Conservation (phyloP, 2,888 invertebrate species). For the Hemaris fuciformis region DNA sequence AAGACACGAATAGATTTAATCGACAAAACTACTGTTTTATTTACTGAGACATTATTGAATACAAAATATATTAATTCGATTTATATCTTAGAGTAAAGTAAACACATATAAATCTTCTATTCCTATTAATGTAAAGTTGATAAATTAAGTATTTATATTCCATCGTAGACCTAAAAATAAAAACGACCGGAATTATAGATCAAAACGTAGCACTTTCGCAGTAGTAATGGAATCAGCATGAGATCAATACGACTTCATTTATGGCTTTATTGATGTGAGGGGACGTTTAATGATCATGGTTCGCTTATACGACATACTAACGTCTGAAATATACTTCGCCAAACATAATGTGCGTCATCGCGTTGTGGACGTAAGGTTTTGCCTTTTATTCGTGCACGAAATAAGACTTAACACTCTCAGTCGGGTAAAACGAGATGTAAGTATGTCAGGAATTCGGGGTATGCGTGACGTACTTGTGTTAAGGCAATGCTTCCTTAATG, state of each 20-base stretch:
- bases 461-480: not conserved
- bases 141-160: not conserved
- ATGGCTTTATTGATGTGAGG: not conserved
- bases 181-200: not conserved
- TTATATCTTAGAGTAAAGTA: too few species aligned
- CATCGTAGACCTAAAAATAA: not conserved
- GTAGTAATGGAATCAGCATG: not conserved
- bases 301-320: not conserved
- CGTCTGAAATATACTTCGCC: not conserved
- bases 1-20: not conserved
- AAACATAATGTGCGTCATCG: not conserved
- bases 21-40: not conserved
- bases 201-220: not conserved
- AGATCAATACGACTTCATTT: not conserved
- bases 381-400: not conserved
- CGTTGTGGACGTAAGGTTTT: too few species aligned
- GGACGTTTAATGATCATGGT: not conserved
- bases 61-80: too few species aligned
- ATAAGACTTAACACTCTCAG: not conserved
- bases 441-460: not conserved
- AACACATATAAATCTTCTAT: too few species aligned
- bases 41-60: not conserved
- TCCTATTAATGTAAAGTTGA: not conserved
- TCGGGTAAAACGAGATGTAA: not conserved
- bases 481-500: not conserved